Percentiles rank a stretch among this genome's conserved stretches.
These are phyloP conservation scores for Gymnopithys bicolor DNA, from an alignment of 2,797 vertebrate genomes.

Conservation along the genomic window DNA sequence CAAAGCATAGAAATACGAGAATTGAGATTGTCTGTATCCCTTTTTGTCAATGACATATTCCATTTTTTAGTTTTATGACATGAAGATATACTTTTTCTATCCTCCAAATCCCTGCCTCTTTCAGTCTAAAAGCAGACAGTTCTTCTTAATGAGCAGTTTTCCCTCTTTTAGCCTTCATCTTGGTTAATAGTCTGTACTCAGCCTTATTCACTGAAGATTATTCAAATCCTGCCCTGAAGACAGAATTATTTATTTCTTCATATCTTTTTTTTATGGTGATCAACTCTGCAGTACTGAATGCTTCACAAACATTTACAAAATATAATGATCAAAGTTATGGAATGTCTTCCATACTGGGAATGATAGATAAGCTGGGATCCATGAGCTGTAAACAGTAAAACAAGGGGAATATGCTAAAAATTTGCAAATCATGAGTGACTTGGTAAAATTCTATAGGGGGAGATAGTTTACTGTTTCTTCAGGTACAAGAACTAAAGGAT, in stretches of 20 bases:
- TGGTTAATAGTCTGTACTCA: neutral
- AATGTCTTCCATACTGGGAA: neutral
- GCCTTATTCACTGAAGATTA: neutral
- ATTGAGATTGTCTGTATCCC: neutral
- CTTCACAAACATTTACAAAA: slow-evolving; percentile 15
- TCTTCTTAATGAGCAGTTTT: neutral
- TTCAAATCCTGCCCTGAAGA: slow-evolving; percentile 19
- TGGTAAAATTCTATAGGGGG: neutral
- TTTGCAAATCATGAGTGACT: neutral
- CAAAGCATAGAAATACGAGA: neutral
- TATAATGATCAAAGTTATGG: neutral
- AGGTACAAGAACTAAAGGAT: neutral
- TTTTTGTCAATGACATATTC: neutral
- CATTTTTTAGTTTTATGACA: neutral
- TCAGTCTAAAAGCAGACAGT: neutral
- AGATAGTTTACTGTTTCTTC: neutral
- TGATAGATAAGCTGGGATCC: neutral
- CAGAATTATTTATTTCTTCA: slow-evolving; percentile 32
- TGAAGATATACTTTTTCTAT: neutral
- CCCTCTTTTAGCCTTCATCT: neutral
- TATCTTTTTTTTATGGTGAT: neutral
- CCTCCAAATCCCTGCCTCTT: neutral
- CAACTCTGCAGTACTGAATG: neutral
- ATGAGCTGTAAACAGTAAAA: neutral
- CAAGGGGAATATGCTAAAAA: neutral